A percentile compares a stretch with the other conserved stretches of the same genome.
phyloP scores from a whole-genome alignment of 2,888 invertebrate genomes.

The Agapetus fuscipes region DNA sequence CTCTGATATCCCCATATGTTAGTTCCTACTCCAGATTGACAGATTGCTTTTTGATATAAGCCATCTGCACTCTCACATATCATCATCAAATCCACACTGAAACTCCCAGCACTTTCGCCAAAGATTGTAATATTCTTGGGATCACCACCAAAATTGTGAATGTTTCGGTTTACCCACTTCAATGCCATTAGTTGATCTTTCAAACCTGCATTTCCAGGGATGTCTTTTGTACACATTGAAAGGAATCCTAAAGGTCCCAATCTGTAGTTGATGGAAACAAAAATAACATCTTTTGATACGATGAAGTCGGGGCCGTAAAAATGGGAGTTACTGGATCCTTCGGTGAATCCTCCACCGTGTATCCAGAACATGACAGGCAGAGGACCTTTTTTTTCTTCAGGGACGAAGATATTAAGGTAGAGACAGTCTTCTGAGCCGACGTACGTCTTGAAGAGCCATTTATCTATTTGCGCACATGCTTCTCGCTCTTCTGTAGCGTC shows the following conservation, averaged over 20 bases:
- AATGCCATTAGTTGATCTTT: constrained; percentile 17
- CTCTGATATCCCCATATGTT: constrained; percentile 6
- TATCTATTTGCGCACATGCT: constrained; percentile 6
- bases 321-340: constrained; percentile 8
- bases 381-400: neutral
- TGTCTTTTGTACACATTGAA: constrained; percentile 10
- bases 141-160: constrained; percentile 12
- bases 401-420: constrained; percentile 13
- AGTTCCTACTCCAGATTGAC: constrained; percentile 3
- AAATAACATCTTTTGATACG: constrained; percentile 7
- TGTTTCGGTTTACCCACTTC: constrained; percentile 14
- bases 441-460: neutral
- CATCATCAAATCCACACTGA: constrained; percentile 3
- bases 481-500: constrained; percentile 4
- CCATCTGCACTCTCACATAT: constrained; percentile 1
- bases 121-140: constrained; percentile 13
- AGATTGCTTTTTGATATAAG: constrained; percentile 6
- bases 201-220: constrained; percentile 15
- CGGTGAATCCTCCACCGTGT: constrained; percentile 15
- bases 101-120: constrained; percentile 15
- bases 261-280: constrained; percentile 15
- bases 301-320: constrained; percentile 13
- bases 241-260: constrained; percentile 13
- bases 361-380: constrained; percentile 17
- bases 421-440: constrained; percentile 13